A percentile compares a stretch with the other conserved stretches of the same genome.
These are phyloP conservation scores for Lasioglossum malachurum DNA, from an alignment of 2,888 invertebrate genomes.

Conservation along the genomic window DNA sequence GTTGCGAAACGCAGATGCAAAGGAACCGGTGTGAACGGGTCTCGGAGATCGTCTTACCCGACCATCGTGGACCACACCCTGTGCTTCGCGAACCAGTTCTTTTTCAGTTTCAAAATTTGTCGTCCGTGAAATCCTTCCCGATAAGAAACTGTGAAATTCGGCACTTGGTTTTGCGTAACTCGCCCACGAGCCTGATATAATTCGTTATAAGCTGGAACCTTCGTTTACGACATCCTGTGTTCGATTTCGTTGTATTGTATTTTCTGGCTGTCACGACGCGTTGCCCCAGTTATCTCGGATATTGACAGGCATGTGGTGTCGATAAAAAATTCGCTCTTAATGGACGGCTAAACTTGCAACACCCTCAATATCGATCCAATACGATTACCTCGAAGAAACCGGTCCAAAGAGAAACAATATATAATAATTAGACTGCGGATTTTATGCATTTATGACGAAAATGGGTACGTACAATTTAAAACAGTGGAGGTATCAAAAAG, in stretches of 20 bases:
- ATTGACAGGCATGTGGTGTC: neutral
- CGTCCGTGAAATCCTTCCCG: neutral
- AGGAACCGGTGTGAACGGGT: conserved; percentile 57
- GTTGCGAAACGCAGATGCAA: conserved; percentile 30
- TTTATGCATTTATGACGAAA: too few species aligned
- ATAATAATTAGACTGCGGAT: too few species aligned
- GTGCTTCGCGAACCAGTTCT: conserved; percentile 62
- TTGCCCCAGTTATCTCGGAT: neutral
- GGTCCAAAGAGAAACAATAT: neutral
- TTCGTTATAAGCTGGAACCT: conserved; percentile 16
- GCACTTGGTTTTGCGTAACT: conserved; percentile 21
- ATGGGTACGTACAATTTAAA: too few species aligned
- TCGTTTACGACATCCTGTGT: conserved; percentile 16
- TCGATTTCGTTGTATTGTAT: neutral
- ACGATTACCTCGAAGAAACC: neutral
- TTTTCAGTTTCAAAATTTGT: conserved; percentile 47
- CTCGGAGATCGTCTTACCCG: conserved; percentile 32
- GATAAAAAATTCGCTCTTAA: neutral
- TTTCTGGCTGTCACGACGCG: neutral
- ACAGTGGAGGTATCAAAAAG: too few species aligned
- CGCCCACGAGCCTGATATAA: neutral
- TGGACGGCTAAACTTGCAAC: neutral
- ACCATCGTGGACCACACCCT: conserved; percentile 61
- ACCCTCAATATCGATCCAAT: neutral
- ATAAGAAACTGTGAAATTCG: conserved; percentile 19